Base-by-base conservation (phyloP, 2,797 vertebrate species). In the Ispidina lecontei region DNA sequence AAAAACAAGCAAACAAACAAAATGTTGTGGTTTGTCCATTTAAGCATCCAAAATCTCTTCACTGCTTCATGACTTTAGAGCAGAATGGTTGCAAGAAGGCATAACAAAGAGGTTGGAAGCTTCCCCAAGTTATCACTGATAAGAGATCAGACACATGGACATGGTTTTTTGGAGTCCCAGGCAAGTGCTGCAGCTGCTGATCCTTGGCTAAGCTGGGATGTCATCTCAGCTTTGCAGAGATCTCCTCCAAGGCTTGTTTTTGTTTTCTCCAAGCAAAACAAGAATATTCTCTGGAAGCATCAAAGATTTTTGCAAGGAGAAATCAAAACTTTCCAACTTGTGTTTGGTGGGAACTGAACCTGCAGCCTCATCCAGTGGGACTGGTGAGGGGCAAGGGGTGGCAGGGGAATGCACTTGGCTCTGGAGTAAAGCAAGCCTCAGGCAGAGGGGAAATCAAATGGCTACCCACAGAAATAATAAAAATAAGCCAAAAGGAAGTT, bases 401-500 rank as follows among this genome's bases (percentile, higher is more conserved):
- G 71, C 33, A 87, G 14, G 52, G 84, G 87, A 87, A 64, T 0
- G 4, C 12, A 5, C 15, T 72, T 0, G 2, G 62, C 18, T 65
- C 41, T 46, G 75, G 43, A 72, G 43, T 67, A 62, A 37, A 87
- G 28, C 41, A 59, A 89, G 16, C 37, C 62, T 54, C 84, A 69
- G 77, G 63, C 60, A 58, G 46, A 73, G 56, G 28, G 65, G 84
- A 93, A 94, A 87, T 69, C 54, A 55, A 76, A 86, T 6, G 5
- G 10, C 28, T 41, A 59, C 64, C 29, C 7, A 0, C 46, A 78
- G 67, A 86, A 87, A 68, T 51, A 12, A 51, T 35, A 2, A 64
- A 63, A 62, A 14, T 89, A 90, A 43, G 6, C 49, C 37, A n/a
- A 83, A 75, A 75, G 70, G 76, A 91, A 81, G 70, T 37, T 72